Base-by-base conservation (phyloP, 2,113 vertebrate species). In the Gobiocypris rarus region DNA sequence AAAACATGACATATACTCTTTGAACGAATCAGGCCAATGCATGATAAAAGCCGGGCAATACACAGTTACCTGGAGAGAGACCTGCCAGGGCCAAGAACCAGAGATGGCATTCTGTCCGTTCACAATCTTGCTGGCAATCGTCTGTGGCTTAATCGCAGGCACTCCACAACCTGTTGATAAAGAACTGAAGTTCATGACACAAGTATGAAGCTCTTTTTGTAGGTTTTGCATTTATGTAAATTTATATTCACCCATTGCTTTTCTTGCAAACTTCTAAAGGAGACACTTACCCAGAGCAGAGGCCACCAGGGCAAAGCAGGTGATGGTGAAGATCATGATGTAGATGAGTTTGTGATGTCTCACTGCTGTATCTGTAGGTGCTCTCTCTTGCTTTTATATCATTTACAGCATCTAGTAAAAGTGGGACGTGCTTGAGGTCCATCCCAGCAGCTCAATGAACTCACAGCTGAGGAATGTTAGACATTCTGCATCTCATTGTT, bases 91-190 rank as follows among this genome's bases (percentile, higher is more conserved):
- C 50, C 73, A 75, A 54, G 73, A 75, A 15, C 28, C 73, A 22
- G 73, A 75, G 26, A 34, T 54, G 2, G 45, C 26, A 10, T 75
- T 52, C 48, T 22, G 26, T 6, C 48, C 73, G 2, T 54, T 75
- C 73, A 75, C 15, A 52, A 75, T 75, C 17, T 2, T 75, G 8
- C 73, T 52, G 14, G 26, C 48, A 19, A 75, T 31, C 7, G 24
- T 34, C 73, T 31, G 45, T 54, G 73, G 73, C 94, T 4, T 92
- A 93, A 0, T 93, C 93, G 4, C 93, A 94, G 89, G 93, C 50
- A 54, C 19, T 19, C 19, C 50, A 24, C 41, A 24, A 71, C 69
- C 69, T 71, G 69, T 34, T 34, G 0, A 71, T 22, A 71, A 38
- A 71, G 11, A 71, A 41, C 69, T 45, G 73, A 75, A 31, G 28